Evolutionary conservation across 1,140 invertebrate species (phyloP).

Genomic region (Plutomurus gul): DNA sequence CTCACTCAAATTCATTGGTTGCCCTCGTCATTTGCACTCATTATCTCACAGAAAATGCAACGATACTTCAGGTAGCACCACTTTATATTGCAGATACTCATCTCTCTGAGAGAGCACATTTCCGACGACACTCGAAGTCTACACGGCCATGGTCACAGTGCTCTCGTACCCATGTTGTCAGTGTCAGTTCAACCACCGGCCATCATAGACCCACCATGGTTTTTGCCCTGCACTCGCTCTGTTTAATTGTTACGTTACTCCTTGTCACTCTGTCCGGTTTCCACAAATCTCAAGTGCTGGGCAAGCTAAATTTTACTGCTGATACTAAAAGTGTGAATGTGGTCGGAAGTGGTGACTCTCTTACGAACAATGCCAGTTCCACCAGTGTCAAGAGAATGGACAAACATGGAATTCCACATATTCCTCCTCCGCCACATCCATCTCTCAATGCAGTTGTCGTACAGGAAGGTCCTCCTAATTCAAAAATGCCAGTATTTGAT

Average conservation of each 20-base stretch:
- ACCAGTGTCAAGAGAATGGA: slow-evolving; percentile 5
- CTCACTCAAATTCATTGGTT: slow-evolving; percentile 5
- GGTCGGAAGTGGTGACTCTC: too few relatives aligned
- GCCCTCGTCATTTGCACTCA: too few relatives aligned
- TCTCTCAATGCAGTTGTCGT: background rate
- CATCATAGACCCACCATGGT: slow-evolving; percentile 10
- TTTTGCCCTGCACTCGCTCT: background rate
- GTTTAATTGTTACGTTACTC: background rate
- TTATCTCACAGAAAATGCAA: too few relatives aligned
- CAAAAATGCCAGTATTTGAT: slow-evolving; percentile 36
- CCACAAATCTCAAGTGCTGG: background rate
- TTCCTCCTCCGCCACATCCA: background rate
- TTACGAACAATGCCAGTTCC: background rate
- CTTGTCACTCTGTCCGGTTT: background rate
- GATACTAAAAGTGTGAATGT: background rate
- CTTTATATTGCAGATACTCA: too few relatives aligned
- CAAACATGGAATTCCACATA: too few relatives aligned
- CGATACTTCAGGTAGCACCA: too few relatives aligned
- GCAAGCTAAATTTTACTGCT: background rate
- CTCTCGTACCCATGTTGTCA: background rate
- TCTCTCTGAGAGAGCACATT: too few relatives aligned
- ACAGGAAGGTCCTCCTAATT: background rate
- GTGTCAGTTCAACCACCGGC: background rate
- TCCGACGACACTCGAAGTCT: too few relatives aligned
- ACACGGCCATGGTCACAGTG: background rate